phyloP scores from a whole-genome alignment of 2,888 invertebrate species.

The Geotrupes spiniger region DNA sequence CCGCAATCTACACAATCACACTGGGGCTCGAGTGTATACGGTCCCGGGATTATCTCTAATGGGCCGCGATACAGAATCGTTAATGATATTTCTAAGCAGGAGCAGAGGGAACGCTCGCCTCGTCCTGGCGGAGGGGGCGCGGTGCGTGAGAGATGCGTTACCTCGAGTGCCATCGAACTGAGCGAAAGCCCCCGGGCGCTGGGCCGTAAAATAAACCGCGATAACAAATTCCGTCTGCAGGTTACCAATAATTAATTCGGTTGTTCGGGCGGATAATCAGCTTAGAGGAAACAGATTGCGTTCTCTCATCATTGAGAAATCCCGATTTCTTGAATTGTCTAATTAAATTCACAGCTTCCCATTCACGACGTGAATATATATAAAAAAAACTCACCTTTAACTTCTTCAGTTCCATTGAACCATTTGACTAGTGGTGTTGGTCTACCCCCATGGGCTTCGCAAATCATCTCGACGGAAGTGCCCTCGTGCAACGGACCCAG shows the following conservation, averaged over 20 bases:
- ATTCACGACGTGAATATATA: too few relatives aligned
- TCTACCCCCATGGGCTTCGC: conserved; percentile 76
- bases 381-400: conserved; percentile 57
- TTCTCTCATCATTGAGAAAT: too few relatives aligned
- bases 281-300: too few relatives aligned
- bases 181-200: too few relatives aligned
- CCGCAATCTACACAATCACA: conserved; percentile 31
- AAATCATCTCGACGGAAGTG: conserved; percentile 64
- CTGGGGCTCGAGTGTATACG: conserved; percentile 31
- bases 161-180: too few relatives aligned
- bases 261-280: too few relatives aligned
- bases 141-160: neutral
- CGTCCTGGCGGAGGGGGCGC: conserved; percentile 10
- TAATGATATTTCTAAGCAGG: conserved; percentile 36
- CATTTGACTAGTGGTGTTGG: conserved; percentile 82
- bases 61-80: conserved; percentile 35
- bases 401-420: conserved; percentile 72
- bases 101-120: conserved; percentile 14
- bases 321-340: too few relatives aligned
- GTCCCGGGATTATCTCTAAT: conserved; percentile 38
- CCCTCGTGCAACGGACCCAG: conserved; percentile 73
- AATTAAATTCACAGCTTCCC: too few relatives aligned
- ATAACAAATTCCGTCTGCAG: too few relatives aligned
- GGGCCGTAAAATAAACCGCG: too few relatives aligned
- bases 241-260: too few relatives aligned